Conservation (phyloP, 1,140 invertebrate species). For the Pachyrhynchus sulphureomaculatus region DNA sequence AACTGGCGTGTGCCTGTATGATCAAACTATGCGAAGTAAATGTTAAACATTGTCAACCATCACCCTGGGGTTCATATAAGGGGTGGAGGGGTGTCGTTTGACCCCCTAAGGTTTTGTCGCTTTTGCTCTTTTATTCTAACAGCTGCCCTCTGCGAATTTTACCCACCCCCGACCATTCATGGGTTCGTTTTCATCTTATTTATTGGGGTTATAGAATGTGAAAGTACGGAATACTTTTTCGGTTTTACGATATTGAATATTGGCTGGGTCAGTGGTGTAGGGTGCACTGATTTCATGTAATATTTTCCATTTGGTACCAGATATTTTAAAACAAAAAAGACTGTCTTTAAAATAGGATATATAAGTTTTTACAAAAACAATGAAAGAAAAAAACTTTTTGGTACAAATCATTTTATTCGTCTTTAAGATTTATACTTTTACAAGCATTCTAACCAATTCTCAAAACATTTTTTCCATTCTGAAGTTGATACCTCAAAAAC, state of each 20-base stretch:
- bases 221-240: constrained; percentile 21
- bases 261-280: not conserved
- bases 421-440: too few species aligned
- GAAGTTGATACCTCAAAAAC: too few species aligned
- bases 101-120: constrained; percentile 49
- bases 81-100: constrained; percentile 42
- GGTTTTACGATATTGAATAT: constrained; percentile 21
- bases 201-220: constrained; percentile 47
- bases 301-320: too few species aligned
- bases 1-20: constrained; percentile 32
- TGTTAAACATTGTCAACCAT: constrained; percentile 51
- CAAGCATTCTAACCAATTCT: too few species aligned
- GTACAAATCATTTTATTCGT: too few species aligned
- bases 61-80: constrained; percentile 36
- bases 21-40: constrained; percentile 45
- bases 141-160: constrained; percentile 49
- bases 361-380: too few species aligned
- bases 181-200: constrained; percentile 46
- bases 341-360: too few species aligned
- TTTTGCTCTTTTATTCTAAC: constrained; percentile 48
- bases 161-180: constrained; percentile 48
- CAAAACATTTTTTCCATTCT: too few species aligned
- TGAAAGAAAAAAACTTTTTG: too few species aligned
- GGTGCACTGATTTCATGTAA: not conserved
- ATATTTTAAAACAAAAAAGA: too few species aligned